These are phyloP conservation scores for Bufo bufo DNA, from an alignment of 2,113 vertebrate genomes.

Conservation along the genomic window DNA sequence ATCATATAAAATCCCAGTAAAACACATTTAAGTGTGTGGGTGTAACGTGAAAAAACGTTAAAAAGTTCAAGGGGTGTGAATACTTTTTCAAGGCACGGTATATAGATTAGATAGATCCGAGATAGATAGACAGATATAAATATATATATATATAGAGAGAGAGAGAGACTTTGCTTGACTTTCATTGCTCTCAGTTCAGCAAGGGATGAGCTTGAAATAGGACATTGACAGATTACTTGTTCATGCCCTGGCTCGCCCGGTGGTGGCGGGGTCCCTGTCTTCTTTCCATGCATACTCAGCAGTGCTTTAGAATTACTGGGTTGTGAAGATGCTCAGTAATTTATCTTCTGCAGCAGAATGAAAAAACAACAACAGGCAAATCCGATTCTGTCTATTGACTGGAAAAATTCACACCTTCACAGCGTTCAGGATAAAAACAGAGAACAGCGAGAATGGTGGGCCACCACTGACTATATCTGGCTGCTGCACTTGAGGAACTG, in stretches of 20 bases:
- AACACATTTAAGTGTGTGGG: no score
- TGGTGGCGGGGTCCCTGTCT: constrained; percentile 4
- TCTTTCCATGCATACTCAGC: constrained; percentile 36
- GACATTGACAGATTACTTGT: constrained; percentile 23
- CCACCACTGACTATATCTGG: no score
- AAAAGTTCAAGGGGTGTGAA: no score
- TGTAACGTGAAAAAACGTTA: no score
- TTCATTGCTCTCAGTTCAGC: neutral
- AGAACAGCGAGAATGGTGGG: no score
- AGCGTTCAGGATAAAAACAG: neutral
- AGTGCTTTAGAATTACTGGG: constrained; percentile 25
- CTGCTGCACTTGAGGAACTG: no score
- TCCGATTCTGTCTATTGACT: neutral
- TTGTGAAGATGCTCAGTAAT: constrained; percentile 27
- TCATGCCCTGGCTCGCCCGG: neutral
- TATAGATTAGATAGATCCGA: no score
- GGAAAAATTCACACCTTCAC: neutral
- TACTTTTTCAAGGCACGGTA: no score
- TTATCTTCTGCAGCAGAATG: constrained; percentile 28
- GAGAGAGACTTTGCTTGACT: neutral
- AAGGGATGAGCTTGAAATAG: neutral
- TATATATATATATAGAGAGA: no score
- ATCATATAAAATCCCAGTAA: no score
- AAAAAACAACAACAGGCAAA: neutral
- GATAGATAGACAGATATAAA: no score